Conservation (phyloP, 2,797 vertebrate genomes). For the Harpagifer antarcticus region DNA sequence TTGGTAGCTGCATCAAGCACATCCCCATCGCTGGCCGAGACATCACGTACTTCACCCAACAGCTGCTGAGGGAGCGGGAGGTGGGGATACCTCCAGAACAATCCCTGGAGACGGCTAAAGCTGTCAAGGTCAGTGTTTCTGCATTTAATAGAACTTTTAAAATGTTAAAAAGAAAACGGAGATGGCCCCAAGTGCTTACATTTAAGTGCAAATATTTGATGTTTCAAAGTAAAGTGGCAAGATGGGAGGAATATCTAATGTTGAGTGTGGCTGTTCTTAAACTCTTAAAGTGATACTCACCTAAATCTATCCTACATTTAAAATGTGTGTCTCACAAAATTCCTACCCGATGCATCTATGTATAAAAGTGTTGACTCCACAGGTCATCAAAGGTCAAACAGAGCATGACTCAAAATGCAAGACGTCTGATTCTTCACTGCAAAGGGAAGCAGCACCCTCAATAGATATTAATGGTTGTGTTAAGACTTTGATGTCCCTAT, state of each 20-base stretch:
- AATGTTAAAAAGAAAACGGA: neutral
- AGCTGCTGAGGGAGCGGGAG: conserved; percentile 95
- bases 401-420: neutral
- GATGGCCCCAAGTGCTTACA: neutral
- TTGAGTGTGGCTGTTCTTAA: neutral
- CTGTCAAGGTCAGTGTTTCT: conserved; percentile 90
- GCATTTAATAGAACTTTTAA: too few species aligned
- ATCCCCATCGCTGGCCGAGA: conserved; percentile 98
- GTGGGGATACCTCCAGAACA: conserved; percentile 98
- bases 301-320: neutral
- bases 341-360: neutral
- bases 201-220: neutral
- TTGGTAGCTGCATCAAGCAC: conserved; percentile 99
- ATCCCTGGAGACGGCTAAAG: conserved; percentile 97
- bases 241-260: neutral
- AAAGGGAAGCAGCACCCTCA: conserved; percentile 1
- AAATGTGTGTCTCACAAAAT: neutral
- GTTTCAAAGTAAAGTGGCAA: neutral
- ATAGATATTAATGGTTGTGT: neutral
- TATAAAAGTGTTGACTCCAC: neutral
- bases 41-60: conserved; percentile 98
- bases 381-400: neutral
- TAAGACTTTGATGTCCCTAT: neutral
- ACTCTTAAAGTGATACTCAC: neutral
- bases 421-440: neutral